Evolutionary conservation across 2,113 vertebrate genomes (phyloP).

Genomic region (Neotoma lepida): DNA sequence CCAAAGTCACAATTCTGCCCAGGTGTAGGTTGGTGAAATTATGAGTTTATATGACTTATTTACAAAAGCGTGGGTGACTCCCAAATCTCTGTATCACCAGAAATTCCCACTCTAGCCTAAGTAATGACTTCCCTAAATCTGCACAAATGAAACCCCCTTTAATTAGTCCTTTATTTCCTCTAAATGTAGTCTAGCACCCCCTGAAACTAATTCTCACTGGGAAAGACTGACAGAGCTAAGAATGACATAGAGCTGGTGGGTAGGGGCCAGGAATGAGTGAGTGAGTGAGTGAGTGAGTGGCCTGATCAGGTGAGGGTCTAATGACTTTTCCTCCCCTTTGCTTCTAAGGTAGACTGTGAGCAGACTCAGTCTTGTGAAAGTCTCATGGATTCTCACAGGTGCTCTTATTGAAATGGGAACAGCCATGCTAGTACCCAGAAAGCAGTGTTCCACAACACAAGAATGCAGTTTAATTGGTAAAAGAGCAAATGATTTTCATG

Average conservation of each 20-base stretch:
- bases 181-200: neutral
- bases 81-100: neutral
- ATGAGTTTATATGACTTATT: neutral
- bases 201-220: neutral
- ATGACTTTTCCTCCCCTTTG: neutral
- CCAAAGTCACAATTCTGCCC: neutral
- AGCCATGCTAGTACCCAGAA: neutral
- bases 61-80: neutral
- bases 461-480: neutral
- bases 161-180: neutral
- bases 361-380: neutral
- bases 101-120: neutral
- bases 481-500: constrained; percentile 12
- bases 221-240: neutral
- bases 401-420: neutral
- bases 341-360: neutral
- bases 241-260: neutral
- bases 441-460: neutral
- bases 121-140: neutral
- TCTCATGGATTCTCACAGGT: neutral
- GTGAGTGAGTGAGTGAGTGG: neutral
- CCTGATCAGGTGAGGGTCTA: neutral
- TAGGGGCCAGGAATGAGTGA: neutral
- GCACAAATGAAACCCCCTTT: neutral
- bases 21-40: neutral